phyloP scores from a whole-genome alignment of 1,140 invertebrate species.

The Cardiocondyla obscurior region DNA sequence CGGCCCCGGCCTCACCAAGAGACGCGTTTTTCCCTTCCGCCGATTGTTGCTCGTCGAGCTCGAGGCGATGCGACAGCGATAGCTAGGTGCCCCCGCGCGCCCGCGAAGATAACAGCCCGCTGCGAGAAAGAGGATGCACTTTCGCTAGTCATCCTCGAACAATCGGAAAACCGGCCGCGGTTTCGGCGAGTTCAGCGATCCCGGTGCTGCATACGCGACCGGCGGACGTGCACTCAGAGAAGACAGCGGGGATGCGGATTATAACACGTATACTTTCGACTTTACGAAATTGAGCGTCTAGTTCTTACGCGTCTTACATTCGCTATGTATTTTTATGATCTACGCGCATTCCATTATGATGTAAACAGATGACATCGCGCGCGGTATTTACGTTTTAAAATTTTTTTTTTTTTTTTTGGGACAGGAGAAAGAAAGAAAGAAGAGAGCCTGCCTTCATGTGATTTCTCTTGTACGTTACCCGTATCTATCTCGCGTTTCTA shows the following conservation, averaged over 20 bases:
- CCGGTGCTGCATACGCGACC: neutral
- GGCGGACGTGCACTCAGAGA: neutral
- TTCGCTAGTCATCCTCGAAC: neutral
- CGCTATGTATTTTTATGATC: slow-evolving; percentile 3
- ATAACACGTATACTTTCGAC: neutral
- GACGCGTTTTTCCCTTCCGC: slow-evolving; percentile 14
- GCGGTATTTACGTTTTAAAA: neutral
- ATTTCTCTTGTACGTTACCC: neutral
- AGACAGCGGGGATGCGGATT: neutral
- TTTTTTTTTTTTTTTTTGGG: too few relatives aligned
- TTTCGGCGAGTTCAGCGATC: slow-evolving; percentile 15
- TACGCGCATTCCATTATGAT: slow-evolving; percentile 31
- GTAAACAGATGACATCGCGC: neutral
- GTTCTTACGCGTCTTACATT: neutral
- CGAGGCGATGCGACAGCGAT: slow-evolving; percentile 48
- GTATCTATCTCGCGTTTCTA: neutral
- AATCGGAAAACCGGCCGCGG: neutral
- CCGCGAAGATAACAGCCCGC: neutral
- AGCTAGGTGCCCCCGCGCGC: neutral
- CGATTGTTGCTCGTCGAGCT: slow-evolving; percentile 38
- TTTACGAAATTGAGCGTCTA: slow-evolving; percentile 4
- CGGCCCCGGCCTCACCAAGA: neutral
- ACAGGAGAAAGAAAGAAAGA: too few relatives aligned
- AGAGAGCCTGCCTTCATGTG: too few relatives aligned
- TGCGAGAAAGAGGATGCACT: neutral